Conservation (phyloP, 2,113 vertebrate species). For the Connochaetes taurinus region DNA sequence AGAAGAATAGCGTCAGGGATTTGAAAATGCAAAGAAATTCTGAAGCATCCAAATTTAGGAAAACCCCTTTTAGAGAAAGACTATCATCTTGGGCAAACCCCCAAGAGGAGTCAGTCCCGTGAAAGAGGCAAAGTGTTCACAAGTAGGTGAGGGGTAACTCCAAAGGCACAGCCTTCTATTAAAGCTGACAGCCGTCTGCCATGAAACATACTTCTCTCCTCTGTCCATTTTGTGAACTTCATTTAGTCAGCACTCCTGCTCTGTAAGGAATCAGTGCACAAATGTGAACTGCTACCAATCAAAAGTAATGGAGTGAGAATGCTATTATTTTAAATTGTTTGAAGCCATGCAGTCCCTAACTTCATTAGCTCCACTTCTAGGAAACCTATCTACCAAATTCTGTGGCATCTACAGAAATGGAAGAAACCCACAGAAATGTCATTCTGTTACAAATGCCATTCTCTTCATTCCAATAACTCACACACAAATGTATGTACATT, state of each 20-base stretch:
- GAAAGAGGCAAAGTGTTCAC: not conserved
- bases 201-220: conserved; percentile 29
- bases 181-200: conserved; percentile 50
- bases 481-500: not conserved
- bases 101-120: not conserved
- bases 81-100: not conserved
- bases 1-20: not conserved
- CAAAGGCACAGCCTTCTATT: not conserved
- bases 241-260: conserved; percentile 70
- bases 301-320: conserved; percentile 71
- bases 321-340: conserved; percentile 75
- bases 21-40: not conserved
- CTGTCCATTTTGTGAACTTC: conserved; percentile 59
- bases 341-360: conserved; percentile 66
- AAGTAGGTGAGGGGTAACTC: not conserved
- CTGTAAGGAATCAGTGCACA: conserved; percentile 51
- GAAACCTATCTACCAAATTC: conserved; percentile 49
- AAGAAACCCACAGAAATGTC: not conserved
- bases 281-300: conserved; percentile 70
- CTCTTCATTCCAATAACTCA: not conserved
- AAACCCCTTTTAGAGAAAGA: not conserved
- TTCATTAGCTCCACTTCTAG: conserved; percentile 76
- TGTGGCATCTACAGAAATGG: not conserved
- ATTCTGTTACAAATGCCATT: not conserved
- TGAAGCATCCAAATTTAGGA: not conserved